These are phyloP conservation scores for Cyanoramphus novaezelandiae DNA, from an alignment of 2,113 vertebrate genomes.

Conservation along the genomic window DNA sequence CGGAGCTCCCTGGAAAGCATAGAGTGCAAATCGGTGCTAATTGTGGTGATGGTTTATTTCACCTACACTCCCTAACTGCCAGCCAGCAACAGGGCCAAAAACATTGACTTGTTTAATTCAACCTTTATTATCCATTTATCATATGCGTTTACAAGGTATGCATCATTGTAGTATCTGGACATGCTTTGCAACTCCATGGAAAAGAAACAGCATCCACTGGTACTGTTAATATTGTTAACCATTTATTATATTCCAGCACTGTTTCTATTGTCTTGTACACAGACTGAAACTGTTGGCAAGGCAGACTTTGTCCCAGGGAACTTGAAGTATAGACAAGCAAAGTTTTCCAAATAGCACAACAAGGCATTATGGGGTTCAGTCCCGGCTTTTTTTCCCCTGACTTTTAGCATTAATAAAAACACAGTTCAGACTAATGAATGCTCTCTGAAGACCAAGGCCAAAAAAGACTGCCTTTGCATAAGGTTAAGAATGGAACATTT, in stretches of 20 bases:
- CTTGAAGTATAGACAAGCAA: background rate
- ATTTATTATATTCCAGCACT: background rate
- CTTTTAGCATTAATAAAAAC: background rate
- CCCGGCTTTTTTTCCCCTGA: background rate
- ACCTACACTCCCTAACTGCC: background rate
- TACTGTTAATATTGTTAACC: background rate
- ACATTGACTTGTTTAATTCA: background rate
- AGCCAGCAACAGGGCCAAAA: background rate
- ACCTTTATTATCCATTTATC: slow-evolving; percentile 3
- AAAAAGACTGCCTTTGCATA: background rate
- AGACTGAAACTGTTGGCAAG: background rate
- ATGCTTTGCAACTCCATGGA: background rate
- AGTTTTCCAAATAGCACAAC: background rate
- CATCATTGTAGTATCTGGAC: slow-evolving; percentile 27
- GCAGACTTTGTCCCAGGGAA: background rate
- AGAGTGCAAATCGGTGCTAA: background rate
- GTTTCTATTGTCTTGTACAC: background rate
- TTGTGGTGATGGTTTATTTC: background rate
- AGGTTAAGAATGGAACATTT: background rate
- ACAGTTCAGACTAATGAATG: background rate
- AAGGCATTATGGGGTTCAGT: background rate
- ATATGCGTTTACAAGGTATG: background rate
- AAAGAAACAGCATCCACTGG: background rate
- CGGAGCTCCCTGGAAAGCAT: background rate
- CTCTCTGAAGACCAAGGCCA: background rate